Base-by-base conservation (phyloP, 1,140 invertebrate species). In the Drosophila orena region DNA sequence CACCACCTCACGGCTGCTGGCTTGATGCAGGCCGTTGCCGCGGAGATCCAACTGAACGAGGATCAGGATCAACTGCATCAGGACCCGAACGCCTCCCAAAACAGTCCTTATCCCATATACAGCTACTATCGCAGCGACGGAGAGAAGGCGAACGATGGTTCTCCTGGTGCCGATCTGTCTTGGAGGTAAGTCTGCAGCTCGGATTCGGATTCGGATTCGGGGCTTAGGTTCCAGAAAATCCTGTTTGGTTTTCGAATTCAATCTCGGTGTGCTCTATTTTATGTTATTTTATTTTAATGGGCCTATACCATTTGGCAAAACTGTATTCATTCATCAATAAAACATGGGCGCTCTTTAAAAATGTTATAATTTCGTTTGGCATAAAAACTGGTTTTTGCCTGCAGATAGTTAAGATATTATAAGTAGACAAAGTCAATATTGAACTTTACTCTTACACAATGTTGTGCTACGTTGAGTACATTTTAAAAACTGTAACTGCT, bases 121-220 rank as follows among this genome's bases (percentile, higher is more conserved):
- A 76, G 61, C 59, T 86, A 81, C 40, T 81, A 88, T 54, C 65
- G 81, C 5, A 43, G 4, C 6, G 58, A 75, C 8, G 40, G 52
- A 11, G 55, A 78, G 6, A 58, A 81, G 56, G 58, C 77, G 38
- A 74, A 40, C 7, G 8, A 30, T 30, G 30, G 30, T 30, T 30
- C 30, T 17, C 42, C 56, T 8, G 37, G 49, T 46, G 1, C 73
- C 50, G 65, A 71, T 12, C 37, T 81, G 11, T 43, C 70, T 22
- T 88, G 81, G 81, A 86, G 81, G 83, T 81, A 86, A 86, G 81
- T 77, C 50, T 30, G 24, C 59, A 40, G 11, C 6, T 14, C 4
- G 11, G 10, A 30, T 11, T 11, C 5, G 6, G 0, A 11, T 4
- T 14, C 4, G 11, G 10, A 30, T 11, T 11, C 5, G 6, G 0